Conservation (phyloP, 2,113 vertebrate species). For the Neoarius graeffei region DNA sequence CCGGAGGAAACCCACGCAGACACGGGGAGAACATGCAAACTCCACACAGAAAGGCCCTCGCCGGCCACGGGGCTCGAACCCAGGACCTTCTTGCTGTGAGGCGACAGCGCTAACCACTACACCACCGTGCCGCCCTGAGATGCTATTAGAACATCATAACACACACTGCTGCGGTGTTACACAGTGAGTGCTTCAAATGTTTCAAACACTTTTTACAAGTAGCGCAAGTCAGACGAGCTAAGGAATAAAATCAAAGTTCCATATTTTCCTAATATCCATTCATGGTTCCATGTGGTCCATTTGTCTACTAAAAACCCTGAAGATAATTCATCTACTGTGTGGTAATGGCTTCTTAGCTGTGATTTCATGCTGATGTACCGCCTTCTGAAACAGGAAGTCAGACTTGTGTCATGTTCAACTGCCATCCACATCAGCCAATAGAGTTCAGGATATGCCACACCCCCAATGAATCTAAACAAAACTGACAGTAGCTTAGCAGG, state of each 20-base stretch:
- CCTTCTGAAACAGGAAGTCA: background rate
- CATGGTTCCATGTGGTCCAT: too few species aligned
- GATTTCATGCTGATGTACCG: background rate
- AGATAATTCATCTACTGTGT: background rate
- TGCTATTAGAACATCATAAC: constrained; percentile 13
- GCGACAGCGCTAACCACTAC: too few species aligned
- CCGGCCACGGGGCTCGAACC: too few species aligned
- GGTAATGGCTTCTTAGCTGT: background rate
- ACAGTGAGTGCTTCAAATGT: background rate
- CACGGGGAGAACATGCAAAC: too few species aligned
- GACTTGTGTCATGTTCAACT: background rate
- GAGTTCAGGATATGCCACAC: background rate
- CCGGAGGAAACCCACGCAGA: too few species aligned
- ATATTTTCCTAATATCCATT: background rate
- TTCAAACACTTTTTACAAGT: background rate
- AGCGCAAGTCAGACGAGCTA: background rate
- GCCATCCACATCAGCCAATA: background rate
- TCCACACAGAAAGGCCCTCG: too few species aligned
- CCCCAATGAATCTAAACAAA: background rate
- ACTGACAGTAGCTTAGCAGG: background rate
- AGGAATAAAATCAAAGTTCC: too few species aligned
- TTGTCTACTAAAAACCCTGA: too few species aligned
- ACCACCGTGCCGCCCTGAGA: too few species aligned
- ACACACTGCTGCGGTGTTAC: background rate
- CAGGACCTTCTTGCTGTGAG: too few species aligned